Percentiles rank a stretch among this genome's conserved stretches.
Evolutionary conservation across 2,113 vertebrate genomes (phyloP).

Genomic region (Rutilus rutilus): DNA sequence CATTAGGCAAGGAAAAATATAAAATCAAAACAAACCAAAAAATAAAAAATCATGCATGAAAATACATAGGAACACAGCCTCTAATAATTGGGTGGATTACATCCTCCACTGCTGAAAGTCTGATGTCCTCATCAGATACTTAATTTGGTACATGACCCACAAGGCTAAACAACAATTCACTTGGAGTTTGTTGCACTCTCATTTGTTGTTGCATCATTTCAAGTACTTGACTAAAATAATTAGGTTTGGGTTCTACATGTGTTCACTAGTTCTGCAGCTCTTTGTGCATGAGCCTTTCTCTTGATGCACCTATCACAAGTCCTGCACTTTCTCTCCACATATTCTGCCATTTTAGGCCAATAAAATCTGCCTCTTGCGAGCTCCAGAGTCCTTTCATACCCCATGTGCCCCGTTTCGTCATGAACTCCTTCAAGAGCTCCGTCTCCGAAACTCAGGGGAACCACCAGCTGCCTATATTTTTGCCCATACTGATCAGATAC

Average conservation of each 20-base stretch:
- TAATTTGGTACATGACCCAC: background rate
- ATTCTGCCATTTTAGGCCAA: constrained; percentile 42
- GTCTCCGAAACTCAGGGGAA: constrained; percentile 27
- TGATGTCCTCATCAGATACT: background rate
- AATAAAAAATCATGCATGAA: too few species aligned
- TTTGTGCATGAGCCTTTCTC: constrained; percentile 33
- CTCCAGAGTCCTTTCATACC: constrained; percentile 46
- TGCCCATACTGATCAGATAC: constrained; percentile 4
- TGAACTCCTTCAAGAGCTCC: constrained; percentile 37
- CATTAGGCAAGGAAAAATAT: too few species aligned
- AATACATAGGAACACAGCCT: too few species aligned
- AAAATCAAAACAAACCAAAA: too few species aligned
- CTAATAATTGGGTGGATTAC: background rate
- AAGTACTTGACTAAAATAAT: background rate
- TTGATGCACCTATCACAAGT: constrained; percentile 29
- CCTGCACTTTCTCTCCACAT: constrained; percentile 43
- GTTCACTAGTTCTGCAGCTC: constrained; percentile 37
- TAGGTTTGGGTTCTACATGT: background rate
- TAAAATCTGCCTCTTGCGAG: constrained; percentile 47
- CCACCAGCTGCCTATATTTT: constrained; percentile 15
- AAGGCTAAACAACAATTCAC: constrained; percentile 16
- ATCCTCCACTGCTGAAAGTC: background rate
- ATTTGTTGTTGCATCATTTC: constrained; percentile 8
- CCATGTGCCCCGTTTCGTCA: constrained; percentile 48
- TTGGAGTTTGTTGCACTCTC: background rate